A percentile compares a stretch with the other conserved stretches of the same genome.
These are phyloP conservation scores for Nautilus pompilius DNA, from an alignment of 1,140 invertebrate species.

Conservation along the genomic window DNA sequence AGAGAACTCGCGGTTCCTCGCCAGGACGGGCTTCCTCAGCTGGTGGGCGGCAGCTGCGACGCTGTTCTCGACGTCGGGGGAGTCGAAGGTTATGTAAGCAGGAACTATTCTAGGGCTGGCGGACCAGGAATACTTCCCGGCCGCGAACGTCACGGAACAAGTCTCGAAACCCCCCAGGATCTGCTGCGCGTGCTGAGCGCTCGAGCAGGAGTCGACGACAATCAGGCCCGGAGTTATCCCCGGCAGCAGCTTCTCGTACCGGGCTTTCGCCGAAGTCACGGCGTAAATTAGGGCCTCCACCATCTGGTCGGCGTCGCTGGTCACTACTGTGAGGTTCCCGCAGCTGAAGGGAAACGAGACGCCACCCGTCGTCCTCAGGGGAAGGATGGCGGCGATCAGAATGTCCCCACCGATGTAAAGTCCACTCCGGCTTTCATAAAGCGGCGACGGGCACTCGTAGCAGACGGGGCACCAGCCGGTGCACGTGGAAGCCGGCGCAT, in stretches of 20 bases:
- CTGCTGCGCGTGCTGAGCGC: slow-evolving; percentile 16
- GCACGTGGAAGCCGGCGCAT: slow-evolving; percentile 5
- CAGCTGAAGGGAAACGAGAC: slow-evolving; percentile 56
- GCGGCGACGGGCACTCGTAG: not conserved
- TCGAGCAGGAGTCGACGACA: slow-evolving; percentile 33
- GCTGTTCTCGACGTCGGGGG: not conserved
- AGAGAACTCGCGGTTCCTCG: not conserved
- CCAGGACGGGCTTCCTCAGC: slow-evolving; percentile 9
- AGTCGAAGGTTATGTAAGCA: slow-evolving; percentile 18
- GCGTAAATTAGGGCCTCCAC: slow-evolving; percentile 36
- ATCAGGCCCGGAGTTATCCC: slow-evolving; percentile 26
- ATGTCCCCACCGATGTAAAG: slow-evolving; percentile 62
- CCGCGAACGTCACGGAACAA: slow-evolving; percentile 9
- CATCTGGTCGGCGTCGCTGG: slow-evolving; percentile 28
- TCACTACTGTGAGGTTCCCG: slow-evolving; percentile 62
- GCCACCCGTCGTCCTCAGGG: slow-evolving; percentile 64
- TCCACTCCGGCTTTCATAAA: not conserved
- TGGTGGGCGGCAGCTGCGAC: not conserved
- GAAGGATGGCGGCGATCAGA: slow-evolving; percentile 72
- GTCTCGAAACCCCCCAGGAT: slow-evolving; percentile 33
- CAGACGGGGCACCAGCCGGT: slow-evolving; percentile 17
- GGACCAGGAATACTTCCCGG: not conserved
- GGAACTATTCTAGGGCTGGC: slow-evolving; percentile 16
- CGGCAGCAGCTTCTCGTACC: slow-evolving; percentile 27
- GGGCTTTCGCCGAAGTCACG: slow-evolving; percentile 16